Evolutionary conservation across 1,140 invertebrate genomes (phyloP).

Genomic region (Proctacanthus coquilletti): DNA sequence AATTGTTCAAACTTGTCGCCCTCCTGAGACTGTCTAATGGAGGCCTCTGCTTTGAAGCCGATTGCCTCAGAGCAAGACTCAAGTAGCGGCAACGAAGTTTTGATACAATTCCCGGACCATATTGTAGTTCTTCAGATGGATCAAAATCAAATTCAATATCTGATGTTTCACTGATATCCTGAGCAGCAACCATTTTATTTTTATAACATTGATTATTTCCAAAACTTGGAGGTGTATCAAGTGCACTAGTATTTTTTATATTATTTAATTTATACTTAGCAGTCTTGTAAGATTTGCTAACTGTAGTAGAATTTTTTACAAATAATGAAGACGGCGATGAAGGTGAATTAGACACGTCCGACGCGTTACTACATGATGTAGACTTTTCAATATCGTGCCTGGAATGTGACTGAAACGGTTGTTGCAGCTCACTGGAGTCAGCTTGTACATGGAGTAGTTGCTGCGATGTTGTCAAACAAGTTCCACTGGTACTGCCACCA

Average conservation of each 20-base stretch:
- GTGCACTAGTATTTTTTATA: too few species aligned
- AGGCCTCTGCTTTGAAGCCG: conserved; percentile 38
- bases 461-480: conserved; percentile 4
- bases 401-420: conserved; percentile 3
- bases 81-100: conserved; percentile 70
- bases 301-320: too few species aligned
- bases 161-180: conserved; percentile 26
- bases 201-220: conserved; percentile 8
- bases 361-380: neutral
- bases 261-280: too few species aligned
- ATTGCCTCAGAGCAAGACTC: conserved; percentile 58
- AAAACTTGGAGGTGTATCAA: too few species aligned
- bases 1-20: conserved; percentile 70
- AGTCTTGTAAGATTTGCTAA: too few species aligned
- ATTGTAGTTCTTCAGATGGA: conserved; percentile 57
- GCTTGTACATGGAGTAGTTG: neutral
- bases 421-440: neutral
- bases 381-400: conserved; percentile 1
- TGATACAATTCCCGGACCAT: conserved; percentile 83
- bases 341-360: too few species aligned
- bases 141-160: conserved; percentile 9
- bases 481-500: neutral
- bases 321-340: too few species aligned
- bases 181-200: conserved; percentile 29
- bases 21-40: conserved; percentile 50